Conservation (phyloP, 2,797 vertebrate genomes). For the Myotis planiceps region DNA sequence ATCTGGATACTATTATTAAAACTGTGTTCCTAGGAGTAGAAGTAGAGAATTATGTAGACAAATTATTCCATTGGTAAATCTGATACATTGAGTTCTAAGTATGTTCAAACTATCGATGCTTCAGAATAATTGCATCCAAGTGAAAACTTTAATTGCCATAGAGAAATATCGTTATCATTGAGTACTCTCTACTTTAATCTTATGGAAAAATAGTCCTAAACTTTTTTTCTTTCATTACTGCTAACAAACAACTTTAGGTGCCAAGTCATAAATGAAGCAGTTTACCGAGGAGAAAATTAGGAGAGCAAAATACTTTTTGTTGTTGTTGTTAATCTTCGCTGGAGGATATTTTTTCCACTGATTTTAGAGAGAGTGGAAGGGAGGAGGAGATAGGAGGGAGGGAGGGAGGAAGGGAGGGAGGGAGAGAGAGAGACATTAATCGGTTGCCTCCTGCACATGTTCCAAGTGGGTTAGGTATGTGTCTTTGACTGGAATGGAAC, state of each 20-base stretch:
- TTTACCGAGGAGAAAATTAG: background rate
- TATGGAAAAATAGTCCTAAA: background rate
- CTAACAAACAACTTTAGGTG: background rate
- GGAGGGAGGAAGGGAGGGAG: no score
- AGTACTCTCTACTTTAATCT: background rate
- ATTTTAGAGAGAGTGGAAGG: background rate
- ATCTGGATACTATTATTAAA: slow-evolving; percentile 41
- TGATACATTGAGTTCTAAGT: background rate
- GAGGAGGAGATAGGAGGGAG: background rate
- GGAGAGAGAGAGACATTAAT: background rate
- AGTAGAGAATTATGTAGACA: background rate
- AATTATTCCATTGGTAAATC: slow-evolving; percentile 34
- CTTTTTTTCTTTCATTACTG: background rate
- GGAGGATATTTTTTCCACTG: background rate
- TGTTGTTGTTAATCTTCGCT: no score
- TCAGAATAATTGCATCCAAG: background rate
- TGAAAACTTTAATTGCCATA: background rate
- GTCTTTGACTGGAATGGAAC: background rate
- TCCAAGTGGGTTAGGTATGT: background rate
- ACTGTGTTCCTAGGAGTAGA: background rate
- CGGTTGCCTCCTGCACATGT: background rate
- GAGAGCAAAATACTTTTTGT: background rate
- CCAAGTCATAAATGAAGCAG: background rate
- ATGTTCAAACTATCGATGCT: background rate
- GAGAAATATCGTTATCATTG: background rate